Evolutionary conservation across 2,113 vertebrate genomes (phyloP).

Genomic region (Stictonetta naevosa): DNA sequence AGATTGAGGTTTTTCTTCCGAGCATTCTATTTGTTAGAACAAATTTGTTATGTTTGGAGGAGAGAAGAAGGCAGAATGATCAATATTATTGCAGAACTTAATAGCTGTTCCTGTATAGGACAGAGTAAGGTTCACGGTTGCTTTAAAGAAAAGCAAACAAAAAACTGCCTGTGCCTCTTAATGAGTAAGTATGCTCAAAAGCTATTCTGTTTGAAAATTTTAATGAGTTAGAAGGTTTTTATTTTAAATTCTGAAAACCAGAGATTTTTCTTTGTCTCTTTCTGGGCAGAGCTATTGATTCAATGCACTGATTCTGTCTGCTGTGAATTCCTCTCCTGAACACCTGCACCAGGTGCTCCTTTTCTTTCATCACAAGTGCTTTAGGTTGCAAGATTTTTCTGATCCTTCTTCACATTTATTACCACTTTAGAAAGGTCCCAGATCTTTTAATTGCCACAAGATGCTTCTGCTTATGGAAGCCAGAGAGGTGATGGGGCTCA

Average conservation of each 20-base stretch:
- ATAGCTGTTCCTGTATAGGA: neutral
- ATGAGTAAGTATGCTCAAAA: neutral
- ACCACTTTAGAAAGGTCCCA: accelerated
- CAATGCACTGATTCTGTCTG: accelerated
- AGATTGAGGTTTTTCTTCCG: neutral
- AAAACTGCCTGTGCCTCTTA: neutral
- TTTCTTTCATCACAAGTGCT: neutral
- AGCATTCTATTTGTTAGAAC: neutral
- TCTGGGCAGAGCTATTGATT: neutral
- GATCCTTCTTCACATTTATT: too few species aligned
- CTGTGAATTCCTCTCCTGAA: neutral
- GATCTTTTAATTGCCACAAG: neutral
- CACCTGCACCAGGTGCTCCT: neutral
- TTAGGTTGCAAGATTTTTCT: neutral
- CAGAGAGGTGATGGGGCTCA: too few species aligned
- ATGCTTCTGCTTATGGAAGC: neutral
- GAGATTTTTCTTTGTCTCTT: neutral
- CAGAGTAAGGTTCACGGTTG: neutral
- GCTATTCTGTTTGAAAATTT: neutral
- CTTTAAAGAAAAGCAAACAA: neutral
- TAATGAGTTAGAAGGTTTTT: neutral
- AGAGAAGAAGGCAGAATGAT: neutral
- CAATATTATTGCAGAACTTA: neutral
- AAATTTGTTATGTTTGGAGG: neutral
- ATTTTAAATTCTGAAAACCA: neutral